Evolutionary conservation across 2,797 vertebrate genomes (phyloP).

Genomic region (Ibycter americanus): DNA sequence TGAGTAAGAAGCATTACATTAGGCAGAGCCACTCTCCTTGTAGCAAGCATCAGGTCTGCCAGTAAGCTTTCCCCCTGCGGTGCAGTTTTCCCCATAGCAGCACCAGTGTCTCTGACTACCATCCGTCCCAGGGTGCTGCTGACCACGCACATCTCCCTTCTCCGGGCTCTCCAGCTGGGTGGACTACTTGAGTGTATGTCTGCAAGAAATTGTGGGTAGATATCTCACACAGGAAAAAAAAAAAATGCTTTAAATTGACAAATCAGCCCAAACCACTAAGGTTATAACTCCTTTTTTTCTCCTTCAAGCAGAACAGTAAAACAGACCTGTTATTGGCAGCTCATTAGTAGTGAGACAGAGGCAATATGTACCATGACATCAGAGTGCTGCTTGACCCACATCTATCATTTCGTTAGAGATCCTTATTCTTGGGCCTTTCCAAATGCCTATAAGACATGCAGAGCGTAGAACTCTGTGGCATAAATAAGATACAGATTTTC

Average conservation of each 20-base stretch:
- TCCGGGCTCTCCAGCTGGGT: background rate
- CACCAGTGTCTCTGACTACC: background rate
- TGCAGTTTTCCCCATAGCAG: background rate
- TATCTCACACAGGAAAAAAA: conserved; percentile 32
- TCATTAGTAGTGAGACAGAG: conserved; percentile 75
- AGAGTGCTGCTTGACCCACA: conserved; percentile 73
- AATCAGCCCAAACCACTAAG: conserved; percentile 77
- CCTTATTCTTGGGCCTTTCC: conserved; percentile 35
- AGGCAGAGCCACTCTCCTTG: background rate
- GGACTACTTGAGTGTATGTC: background rate
- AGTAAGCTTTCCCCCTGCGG: background rate
- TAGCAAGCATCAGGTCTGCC: rapidly evolving
- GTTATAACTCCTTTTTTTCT: conserved; percentile 71
- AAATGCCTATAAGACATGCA: conserved; percentile 49
- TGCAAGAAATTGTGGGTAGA: conserved; percentile 67
- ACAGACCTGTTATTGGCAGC: conserved; percentile 79
- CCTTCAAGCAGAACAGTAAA: conserved; percentile 75
- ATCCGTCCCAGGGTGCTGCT: background rate
- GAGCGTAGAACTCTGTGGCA: conserved; percentile 42
- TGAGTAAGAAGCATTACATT: background rate
- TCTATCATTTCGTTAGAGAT: conserved; percentile 73
- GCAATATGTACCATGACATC: conserved; percentile 75
- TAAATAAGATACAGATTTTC: conserved; percentile 80
- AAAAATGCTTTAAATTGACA: conserved; percentile 68
- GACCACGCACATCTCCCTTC: background rate